Evolutionary conservation across 2,888 invertebrate genomes (phyloP).

Genomic region (Ecliptopera silaceata): DNA sequence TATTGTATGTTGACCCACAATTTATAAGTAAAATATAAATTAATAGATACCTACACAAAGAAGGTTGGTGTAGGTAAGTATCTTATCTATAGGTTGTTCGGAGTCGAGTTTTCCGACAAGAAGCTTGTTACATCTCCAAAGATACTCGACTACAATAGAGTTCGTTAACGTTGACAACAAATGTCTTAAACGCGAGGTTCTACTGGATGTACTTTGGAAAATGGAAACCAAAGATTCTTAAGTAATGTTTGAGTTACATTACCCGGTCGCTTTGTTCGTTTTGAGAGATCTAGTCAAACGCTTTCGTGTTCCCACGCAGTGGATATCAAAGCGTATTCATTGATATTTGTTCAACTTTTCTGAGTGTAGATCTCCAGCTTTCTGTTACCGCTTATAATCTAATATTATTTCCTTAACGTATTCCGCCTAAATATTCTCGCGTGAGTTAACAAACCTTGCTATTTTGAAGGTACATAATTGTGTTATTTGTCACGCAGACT

Average conservation of each 20-base stretch:
- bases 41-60: too few relatives aligned
- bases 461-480: slow-evolving; percentile 26
- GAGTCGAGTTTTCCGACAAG: background rate
- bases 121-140: background rate
- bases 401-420: slow-evolving; percentile 33
- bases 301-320: too few relatives aligned
- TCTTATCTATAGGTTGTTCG: background rate
- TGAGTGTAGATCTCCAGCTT: background rate
- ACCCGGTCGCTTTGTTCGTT: too few relatives aligned
- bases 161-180: slow-evolving; percentile 20
- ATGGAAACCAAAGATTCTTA: too few relatives aligned
- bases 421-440: slow-evolving; percentile 32
- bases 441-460: slow-evolving; percentile 20
- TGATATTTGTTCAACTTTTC: too few relatives aligned
- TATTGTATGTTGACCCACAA: too few relatives aligned
- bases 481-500: slow-evolving; percentile 24
- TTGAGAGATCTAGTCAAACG: too few relatives aligned
- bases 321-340: too few relatives aligned
- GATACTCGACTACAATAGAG: slow-evolving; percentile 18
- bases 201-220: too few relatives aligned
- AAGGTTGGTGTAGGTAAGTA: too few relatives aligned
- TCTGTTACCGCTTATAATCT: slow-evolving; percentile 26
- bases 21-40: too few relatives aligned
- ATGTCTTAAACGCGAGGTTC: slow-evolving; percentile 5
- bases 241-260: too few relatives aligned